Evolutionary conservation across 2,888 invertebrate species (phyloP), one percentile per base, ranked within the genome.

Genomic region (Athalia circularis): DNA sequence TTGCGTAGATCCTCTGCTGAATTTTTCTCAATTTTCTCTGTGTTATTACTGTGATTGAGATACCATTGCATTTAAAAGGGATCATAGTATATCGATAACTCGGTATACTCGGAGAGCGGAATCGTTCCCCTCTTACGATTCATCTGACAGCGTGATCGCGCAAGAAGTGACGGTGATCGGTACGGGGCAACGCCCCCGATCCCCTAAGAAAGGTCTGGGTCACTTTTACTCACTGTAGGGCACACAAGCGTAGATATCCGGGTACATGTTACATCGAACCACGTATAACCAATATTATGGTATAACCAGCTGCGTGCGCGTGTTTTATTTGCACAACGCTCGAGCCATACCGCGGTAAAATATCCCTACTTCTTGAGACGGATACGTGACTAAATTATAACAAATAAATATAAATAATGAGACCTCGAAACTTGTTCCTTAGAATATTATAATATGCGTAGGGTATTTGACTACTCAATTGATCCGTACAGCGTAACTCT

Each of bases 131-230:
- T 57, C 72, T 43, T 47, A n/a, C 45, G 57, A 45, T 57, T 59
- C 68, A 29, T 57, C 57, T 47, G 8, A 47, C 15, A 2, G 29
- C 8, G 13, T 47, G 59, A 72, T 59, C 72, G 72, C 7, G 47
- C 72, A 13, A 47, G 47, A 72, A 72, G 72, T 72, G 72, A 72
- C 72, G 57, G 72, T 57, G 29, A 11, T 7, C 29, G 59, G 59
- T 48, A 13, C 7, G 8, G 70, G 43, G 57, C 72, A 72, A 72
- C 59, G 72, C 8, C 29, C 29, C 72, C 72, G 72, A 72, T 59
- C 47, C 72, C 47, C 48, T 72, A 47, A 13, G 45, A 45, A 48
- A 75, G 75, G 75, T 75, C 75, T 75, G 62, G 75, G 75, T 62
- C 62, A 62, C 75, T 75, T 75, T 75, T 64, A 75, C 75, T 75